Evolutionary conservation across 2,113 vertebrate genomes (phyloP), one percentile per base, ranked within the genome.

Genomic region (Serranochromis macrocephalus): DNA sequence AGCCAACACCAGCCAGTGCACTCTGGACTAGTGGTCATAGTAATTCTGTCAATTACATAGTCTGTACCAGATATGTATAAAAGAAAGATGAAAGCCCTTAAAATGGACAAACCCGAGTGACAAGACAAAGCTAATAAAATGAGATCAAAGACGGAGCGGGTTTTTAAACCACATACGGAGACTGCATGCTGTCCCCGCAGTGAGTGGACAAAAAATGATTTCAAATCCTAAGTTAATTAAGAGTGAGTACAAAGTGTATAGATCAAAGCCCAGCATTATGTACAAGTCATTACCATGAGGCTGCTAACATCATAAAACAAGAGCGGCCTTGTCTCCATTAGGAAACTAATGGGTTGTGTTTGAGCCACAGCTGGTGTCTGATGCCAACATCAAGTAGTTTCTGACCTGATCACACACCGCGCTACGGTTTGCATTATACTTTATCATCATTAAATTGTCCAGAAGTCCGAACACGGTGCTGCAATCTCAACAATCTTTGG

Each of bases 361-460:
- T 87, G 89, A 87, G 90, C 61, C 88, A 86, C 93, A 93, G 92
- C 93, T 93, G 94, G 84, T 80, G 85, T 89, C 87, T 85, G 84
- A 82, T 86, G 90, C 61, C 83, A 89, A 88, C 87, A 88, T 89
- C 88, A 88, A 78, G 85, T 61, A 19, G 51, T 86, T 83, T 83
- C 81, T 87, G 91, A 92, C 87, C 84, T 82, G 80, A 85, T 88
- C 83, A 53, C 83, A 89, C 68, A 75, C 47, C 21, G 61, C 14
- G 2, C 53, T 49, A 79, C 33, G 47, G 85, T 86, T 88, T 82
- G 91, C 88, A 90, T 36, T 78, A 55, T 49, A 49, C 31, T 87
- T 87, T 80, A 85, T 92, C 82, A 84, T 83, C 47, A 7, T 79
- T 61, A 85, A 91, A 88, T 89, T 61, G 26, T 84, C 61, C 33